Evolutionary conservation across 2,113 vertebrate genomes (phyloP).

Genomic region (Ceratotherium simum): DNA sequence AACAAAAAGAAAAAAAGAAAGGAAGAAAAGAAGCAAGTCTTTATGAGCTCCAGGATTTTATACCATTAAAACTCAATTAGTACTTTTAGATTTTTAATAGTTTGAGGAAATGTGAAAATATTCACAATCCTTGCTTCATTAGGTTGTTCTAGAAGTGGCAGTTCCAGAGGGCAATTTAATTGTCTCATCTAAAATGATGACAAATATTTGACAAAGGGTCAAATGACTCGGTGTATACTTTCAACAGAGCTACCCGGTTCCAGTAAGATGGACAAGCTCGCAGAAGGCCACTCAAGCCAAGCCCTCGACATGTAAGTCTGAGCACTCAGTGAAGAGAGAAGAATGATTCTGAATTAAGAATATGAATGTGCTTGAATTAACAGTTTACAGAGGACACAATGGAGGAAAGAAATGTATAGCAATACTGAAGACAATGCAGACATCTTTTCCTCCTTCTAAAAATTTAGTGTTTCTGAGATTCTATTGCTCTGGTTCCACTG

Average conservation of each 20-base stretch:
- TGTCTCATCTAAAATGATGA: slow-evolving; percentile 70
- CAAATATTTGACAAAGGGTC: slow-evolving; percentile 48
- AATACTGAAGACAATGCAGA: not conserved
- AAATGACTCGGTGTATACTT: not conserved
- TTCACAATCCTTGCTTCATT: slow-evolving; percentile 85
- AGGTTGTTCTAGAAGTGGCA: slow-evolving; percentile 82
- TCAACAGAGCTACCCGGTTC: not conserved
- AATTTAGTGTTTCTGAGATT: not conserved
- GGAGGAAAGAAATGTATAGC: not conserved
- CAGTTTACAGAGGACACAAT: not conserved
- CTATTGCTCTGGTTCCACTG: not conserved
- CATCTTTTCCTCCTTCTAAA: not conserved
- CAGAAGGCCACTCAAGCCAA: not conserved
- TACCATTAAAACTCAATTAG: slow-evolving; percentile 88
- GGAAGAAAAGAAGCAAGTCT: slow-evolving; percentile 49
- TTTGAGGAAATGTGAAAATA: slow-evolving; percentile 86
- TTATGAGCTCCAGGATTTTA: slow-evolving; percentile 80
- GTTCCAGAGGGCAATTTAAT: slow-evolving; percentile 81
- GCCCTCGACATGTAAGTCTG: not conserved
- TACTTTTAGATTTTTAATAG: slow-evolving; percentile 84
- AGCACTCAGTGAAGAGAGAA: not conserved
- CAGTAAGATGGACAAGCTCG: not conserved
- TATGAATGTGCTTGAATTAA: not conserved
- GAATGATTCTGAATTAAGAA: not conserved
- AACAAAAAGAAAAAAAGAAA: not conserved